Percentiles rank a stretch among this genome's conserved stretches.
Evolutionary conservation across 2,888 invertebrate genomes (phyloP).

Genomic region (Scaptomyza reducta): DNA sequence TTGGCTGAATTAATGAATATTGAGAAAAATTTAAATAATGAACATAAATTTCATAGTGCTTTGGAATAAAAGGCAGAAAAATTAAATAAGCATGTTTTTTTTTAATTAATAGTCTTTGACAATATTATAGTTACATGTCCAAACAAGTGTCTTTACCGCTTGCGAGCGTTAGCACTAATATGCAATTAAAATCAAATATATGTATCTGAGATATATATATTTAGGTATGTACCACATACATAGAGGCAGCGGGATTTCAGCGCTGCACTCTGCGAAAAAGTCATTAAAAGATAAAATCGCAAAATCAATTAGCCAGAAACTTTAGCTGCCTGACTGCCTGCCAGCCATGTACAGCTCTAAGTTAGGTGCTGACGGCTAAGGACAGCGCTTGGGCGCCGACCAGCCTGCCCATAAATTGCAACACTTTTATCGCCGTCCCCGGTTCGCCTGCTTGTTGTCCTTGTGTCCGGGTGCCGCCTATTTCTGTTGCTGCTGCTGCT

Average conservation of each 20-base stretch:
- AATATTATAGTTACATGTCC: neutral
- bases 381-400: constrained; percentile 57
- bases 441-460: constrained; percentile 48
- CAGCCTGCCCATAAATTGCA: constrained; percentile 77
- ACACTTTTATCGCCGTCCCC: constrained; percentile 73
- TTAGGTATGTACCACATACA: neutral
- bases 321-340: constrained; percentile 54
- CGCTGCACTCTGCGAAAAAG: constrained; percentile 68
- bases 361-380: constrained; percentile 16
- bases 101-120: neutral
- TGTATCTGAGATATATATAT: constrained; percentile 4
- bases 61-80: neutral
- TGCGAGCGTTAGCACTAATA: constrained; percentile 25
- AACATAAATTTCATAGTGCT: too few species aligned
- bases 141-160: neutral
- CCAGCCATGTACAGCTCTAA: constrained; percentile 6
- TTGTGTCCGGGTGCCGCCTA: constrained; percentile 70
- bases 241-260: constrained; percentile 33
- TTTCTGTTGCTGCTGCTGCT: constrained; percentile 58
- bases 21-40: too few species aligned
- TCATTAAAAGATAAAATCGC: constrained; percentile 81
- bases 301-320: constrained; percentile 81
- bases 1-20: too few species aligned
- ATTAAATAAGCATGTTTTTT: neutral
- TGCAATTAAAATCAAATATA: constrained; percentile 62